Conservation (phyloP, 2,888 invertebrate genomes). For the Girardia tigrina region DNA sequence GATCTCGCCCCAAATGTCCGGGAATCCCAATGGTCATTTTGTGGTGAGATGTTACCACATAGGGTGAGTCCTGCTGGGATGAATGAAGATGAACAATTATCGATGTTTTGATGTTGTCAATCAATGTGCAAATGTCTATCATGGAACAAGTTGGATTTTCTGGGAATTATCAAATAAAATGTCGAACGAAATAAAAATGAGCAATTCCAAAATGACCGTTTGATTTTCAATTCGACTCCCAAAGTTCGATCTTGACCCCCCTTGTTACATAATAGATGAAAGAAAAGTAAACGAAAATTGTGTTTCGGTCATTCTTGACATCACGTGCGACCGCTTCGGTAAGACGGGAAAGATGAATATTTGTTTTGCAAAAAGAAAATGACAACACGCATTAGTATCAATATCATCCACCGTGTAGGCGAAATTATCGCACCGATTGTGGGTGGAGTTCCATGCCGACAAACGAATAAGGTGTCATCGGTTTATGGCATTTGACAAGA, state of each 20-base stretch:
- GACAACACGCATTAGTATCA: background rate
- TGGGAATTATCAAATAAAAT: background rate
- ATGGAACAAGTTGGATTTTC: too few species aligned
- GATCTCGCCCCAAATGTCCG: too few species aligned
- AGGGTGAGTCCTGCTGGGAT: background rate
- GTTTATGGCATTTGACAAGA: background rate
- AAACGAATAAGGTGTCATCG: background rate
- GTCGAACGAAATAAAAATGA: background rate
- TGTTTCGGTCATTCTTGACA: background rate
- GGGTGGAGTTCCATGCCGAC: constrained; percentile 1
- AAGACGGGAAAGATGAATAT: background rate
- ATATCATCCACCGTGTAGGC: background rate
- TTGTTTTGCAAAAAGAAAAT: background rate
- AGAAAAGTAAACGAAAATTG: background rate
- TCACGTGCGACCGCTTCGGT: constrained; percentile 10
- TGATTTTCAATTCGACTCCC: background rate
- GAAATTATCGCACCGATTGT: background rate
- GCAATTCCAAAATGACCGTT: background rate
- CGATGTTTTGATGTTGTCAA: background rate
- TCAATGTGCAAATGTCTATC: background rate
- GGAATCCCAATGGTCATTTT: background rate
- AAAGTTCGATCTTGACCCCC: background rate
- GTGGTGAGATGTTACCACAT: background rate
- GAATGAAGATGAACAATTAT: background rate
- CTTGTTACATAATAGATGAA: background rate